phyloP scores from a whole-genome alignment of 2,888 invertebrate genomes.

The Epistrophe grossulariae region DNA sequence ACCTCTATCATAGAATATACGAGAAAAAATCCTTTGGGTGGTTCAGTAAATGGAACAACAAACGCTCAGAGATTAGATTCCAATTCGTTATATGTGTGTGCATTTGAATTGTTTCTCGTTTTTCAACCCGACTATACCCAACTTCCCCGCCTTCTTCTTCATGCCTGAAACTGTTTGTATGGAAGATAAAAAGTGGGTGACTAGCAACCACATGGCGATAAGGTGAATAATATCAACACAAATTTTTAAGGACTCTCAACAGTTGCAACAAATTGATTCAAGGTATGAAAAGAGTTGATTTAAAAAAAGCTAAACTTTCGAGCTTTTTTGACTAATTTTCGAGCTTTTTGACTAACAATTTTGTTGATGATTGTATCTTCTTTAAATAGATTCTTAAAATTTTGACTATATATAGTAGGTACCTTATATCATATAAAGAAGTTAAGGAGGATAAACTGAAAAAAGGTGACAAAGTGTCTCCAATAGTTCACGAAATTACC shows the following conservation, averaged over 20 bases:
- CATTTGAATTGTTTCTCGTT: constrained; percentile 46
- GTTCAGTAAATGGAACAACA: constrained; percentile 71
- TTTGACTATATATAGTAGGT: too few relatives aligned
- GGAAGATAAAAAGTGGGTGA: not conserved
- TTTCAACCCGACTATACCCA: constrained; percentile 7
- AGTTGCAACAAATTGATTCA: constrained; percentile 7
- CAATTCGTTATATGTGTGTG: constrained; percentile 68
- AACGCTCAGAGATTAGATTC: constrained; percentile 71
- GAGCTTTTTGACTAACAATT: not conserved
- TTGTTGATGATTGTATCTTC: too few relatives aligned
- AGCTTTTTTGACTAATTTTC: not conserved
- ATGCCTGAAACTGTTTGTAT: not conserved
- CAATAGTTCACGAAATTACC: too few relatives aligned
- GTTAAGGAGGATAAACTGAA: not conserved
- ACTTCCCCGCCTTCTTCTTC: too few relatives aligned
- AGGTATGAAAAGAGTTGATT: too few relatives aligned
- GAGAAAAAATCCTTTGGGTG: constrained; percentile 60
- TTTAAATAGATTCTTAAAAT: not conserved
- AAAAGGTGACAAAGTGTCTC: too few relatives aligned
- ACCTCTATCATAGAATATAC: not conserved
- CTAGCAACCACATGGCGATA: constrained; percentile 18
- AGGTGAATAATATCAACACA: constrained; percentile 11
- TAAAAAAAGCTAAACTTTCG: not conserved
- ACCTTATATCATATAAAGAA: not conserved
- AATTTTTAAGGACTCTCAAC: not conserved